Evolutionary conservation across 2,113 vertebrate species (phyloP).

Genomic region (Canis aureus): DNA sequence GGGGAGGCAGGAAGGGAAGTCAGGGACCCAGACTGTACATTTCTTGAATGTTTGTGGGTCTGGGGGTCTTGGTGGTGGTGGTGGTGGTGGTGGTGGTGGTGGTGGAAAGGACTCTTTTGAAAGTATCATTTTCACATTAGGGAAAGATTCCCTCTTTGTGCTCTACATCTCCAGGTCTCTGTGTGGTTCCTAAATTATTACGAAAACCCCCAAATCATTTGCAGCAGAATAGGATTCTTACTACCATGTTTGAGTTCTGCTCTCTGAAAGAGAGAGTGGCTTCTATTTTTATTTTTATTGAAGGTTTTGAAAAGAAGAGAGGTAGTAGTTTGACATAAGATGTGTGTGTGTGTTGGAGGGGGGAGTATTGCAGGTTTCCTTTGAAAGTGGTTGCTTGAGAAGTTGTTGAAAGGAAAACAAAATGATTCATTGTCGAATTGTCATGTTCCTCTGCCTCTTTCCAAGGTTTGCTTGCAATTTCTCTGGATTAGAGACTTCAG

Average conservation of each 20-base stretch:
- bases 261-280: not conserved
- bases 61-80: not conserved
- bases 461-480: constrained; percentile 81
- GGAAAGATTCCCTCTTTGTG: constrained; percentile 65
- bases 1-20: constrained; percentile 15
- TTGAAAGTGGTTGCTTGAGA: constrained; percentile 80
- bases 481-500: constrained; percentile 83
- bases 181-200: not conserved
- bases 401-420: constrained; percentile 85
- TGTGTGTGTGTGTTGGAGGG: constrained; percentile 48
- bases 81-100: not conserved
- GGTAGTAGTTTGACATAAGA: constrained; percentile 61
- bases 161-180: not conserved
- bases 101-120: not conserved
- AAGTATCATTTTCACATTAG: constrained; percentile 36
- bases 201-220: constrained; percentile 39
- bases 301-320: constrained; percentile 58
- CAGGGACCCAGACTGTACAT: not conserved
- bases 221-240: constrained; percentile 38
- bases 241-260: not conserved
- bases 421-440: constrained; percentile 88
- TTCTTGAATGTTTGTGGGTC: constrained; percentile 42
- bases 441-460: constrained; percentile 82
- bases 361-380: constrained; percentile 73
- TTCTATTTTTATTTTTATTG: constrained; percentile 18